phyloP scores from a whole-genome alignment of 2,113 vertebrate genomes.

The Camelus dromedarius region DNA sequence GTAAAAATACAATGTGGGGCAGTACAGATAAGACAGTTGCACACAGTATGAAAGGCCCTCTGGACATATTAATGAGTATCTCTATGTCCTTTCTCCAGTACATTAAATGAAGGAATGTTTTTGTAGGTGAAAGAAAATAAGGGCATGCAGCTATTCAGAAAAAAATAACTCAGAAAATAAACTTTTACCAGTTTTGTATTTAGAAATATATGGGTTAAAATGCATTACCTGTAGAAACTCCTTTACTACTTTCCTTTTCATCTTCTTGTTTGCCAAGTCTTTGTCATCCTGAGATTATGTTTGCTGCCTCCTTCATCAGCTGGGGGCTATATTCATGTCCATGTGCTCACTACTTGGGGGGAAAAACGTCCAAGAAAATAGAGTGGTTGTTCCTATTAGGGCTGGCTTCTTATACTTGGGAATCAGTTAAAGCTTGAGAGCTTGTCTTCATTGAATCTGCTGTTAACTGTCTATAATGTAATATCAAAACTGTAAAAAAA shows the following conservation, averaged over 20 bases:
- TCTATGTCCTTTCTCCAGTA: too few species aligned
- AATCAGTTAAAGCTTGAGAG: not conserved
- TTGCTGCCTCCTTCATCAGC: too few species aligned
- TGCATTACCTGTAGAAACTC: not conserved
- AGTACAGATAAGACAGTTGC: not conserved
- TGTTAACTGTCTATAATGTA: not conserved
- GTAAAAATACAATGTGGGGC: not conserved
- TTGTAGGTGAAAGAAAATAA: not conserved
- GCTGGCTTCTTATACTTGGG: not conserved
- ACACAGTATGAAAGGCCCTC: too few species aligned
- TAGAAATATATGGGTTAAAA: not conserved
- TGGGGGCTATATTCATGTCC: not conserved
- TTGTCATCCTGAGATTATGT: not conserved
- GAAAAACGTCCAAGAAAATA: not conserved
- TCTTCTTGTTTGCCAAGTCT: not conserved
- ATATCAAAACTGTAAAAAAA: not conserved
- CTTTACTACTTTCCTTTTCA: rapidly evolving
- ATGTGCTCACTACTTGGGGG: not conserved
- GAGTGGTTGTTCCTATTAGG: not conserved
- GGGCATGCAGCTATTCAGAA: not conserved
- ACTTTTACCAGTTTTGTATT: not conserved
- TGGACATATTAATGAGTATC: too few species aligned
- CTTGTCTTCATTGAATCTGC: not conserved
- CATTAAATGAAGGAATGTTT: not conserved
- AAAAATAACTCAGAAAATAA: not conserved